Base-by-base conservation (phyloP, 2,797 vertebrate species). In the Crocidura indochinensis region DNA sequence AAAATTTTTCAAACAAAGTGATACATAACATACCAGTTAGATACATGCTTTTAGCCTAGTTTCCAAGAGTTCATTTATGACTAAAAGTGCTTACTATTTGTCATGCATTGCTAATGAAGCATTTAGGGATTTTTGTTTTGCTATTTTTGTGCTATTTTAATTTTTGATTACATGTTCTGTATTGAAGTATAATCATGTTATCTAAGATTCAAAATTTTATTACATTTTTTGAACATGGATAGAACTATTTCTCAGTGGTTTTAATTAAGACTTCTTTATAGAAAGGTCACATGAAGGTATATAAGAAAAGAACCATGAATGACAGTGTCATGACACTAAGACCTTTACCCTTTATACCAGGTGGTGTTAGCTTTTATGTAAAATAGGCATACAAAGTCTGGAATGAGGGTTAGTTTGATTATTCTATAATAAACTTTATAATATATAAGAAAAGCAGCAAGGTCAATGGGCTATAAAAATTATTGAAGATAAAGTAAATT, bases 1-100 rank as follows among this genome's bases (percentile, higher is more conserved):
- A 91, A 9, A 80, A 73, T 51, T 92, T 72, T 4, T 24, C 44
- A 69, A 46, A n/a, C 26, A 88, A 91, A 88, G 29, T 4, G 56
- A 84, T 71, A 17, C 15, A 83, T 0, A 26, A 2, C 14, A 74
- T 0, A 27, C n/a, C 7, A 77, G 17, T 87, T 71, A 81, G 80
- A 56, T 49, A 8, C 3, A 86, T 81, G 77, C 31, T 27, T 10
- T 85, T 87, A 84, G 10, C 64, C 56, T 60, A 20, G 4, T 60
- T 6, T 60, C 56, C 22, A 60, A 60, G 56, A 60, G 17, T 60
- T 60, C 56, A 20, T 60, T 60, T 60, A 60, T 60, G 51, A 60
- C 19, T 60, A 60, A 60, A 20, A 20, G 17, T 60, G 17, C 20
- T 60, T 60, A 60, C 56, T 60, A 60, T 60, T 60, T 60, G 14